phyloP scores from a whole-genome alignment of 1,140 invertebrate species.

The Drosophila ohnishii region DNA sequence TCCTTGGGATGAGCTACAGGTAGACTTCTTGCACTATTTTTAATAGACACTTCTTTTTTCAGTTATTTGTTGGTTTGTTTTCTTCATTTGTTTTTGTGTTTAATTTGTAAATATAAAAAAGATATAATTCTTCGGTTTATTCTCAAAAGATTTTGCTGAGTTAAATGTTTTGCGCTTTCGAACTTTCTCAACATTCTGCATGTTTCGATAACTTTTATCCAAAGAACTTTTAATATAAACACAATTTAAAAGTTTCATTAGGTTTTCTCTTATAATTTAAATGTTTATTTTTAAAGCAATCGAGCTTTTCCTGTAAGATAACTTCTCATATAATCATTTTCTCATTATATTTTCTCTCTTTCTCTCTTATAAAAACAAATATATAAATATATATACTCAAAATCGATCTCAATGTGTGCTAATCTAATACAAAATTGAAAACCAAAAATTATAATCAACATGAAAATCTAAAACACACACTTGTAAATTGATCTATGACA shows the following conservation, averaged over 20 bases:
- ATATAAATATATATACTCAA: slow-evolving; percentile 47
- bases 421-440: slow-evolving; percentile 53
- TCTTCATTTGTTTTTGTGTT: slow-evolving; percentile 53
- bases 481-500: slow-evolving; percentile 73
- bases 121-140: slow-evolving; percentile 18
- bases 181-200: slow-evolving; percentile 61
- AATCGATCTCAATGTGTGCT: slow-evolving; percentile 76
- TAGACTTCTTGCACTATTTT: slow-evolving; percentile 74
- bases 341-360: slow-evolving; percentile 78
- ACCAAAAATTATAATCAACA: slow-evolving; percentile 57
- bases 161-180: slow-evolving; percentile 56
- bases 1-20: slow-evolving; percentile 97
- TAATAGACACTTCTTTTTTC: slow-evolving; percentile 9
- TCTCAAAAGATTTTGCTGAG: slow-evolving; percentile 34
- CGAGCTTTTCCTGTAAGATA: slow-evolving; percentile 67
- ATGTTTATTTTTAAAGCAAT: slow-evolving; percentile 25
- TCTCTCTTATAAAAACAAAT: slow-evolving; percentile 60
- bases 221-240: slow-evolving; percentile 40
- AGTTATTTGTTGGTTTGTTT: slow-evolving; percentile 17
- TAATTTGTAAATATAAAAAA: slow-evolving; percentile 45
- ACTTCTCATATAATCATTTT: slow-evolving; percentile 76
- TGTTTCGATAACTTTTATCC: slow-evolving; percentile 69
- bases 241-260: slow-evolving; percentile 25
- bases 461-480: slow-evolving; percentile 53
- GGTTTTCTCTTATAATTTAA: slow-evolving; percentile 5